Base-by-base conservation (phyloP, 2,888 invertebrate genomes). In the Operophtera brumata region DNA sequence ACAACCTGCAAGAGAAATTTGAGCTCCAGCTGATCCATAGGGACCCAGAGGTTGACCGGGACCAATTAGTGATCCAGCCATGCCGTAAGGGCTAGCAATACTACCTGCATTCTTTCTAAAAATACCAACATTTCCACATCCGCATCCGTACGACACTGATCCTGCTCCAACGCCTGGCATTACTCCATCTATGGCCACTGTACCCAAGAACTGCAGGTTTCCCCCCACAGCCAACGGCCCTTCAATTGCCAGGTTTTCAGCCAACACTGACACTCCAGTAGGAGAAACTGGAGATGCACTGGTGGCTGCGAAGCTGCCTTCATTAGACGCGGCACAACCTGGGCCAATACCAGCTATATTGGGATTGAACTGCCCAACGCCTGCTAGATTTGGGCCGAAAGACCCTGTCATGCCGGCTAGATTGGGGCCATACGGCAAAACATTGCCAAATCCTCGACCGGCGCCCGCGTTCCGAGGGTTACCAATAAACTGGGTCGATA, bases 191-290 rank as follows among this genome's bases (percentile, higher is more conserved):
- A 71, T 11, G 5, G 57, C 61, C 0, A 70, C 67, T 3, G 70
- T 55, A 0, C 64, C 67, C 1, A 67, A 26, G 57, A 72, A 70
- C 0, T 70, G 72, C 41, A 70, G 42, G 40, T 67, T 59, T 11
- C 71, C 73, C 0, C 54, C 59, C 0, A 71, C 65, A 2, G 47
- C 43, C 10, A 74, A 14, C 1, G 62, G 54, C 0, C 74, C 74
- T 35, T 70, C 69, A 8, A 36, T 36, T 9, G 36, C 36, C 13
- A 36, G 8, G 47, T 71, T 70, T 20, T 73, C 74, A 26, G 72
- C 67, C 1, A 65, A 20, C 2, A 73, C 61, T 1, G 65, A 61
- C 10, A 73, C 59, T 11, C 72, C 71, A 25, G 54, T 62, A 6
- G 72, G 67, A 10, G 66, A 37, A 32, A 62, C 54, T 2, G 67